phyloP scores from a whole-genome alignment of 2,888 invertebrate species.

The Diogma glabrata region DNA sequence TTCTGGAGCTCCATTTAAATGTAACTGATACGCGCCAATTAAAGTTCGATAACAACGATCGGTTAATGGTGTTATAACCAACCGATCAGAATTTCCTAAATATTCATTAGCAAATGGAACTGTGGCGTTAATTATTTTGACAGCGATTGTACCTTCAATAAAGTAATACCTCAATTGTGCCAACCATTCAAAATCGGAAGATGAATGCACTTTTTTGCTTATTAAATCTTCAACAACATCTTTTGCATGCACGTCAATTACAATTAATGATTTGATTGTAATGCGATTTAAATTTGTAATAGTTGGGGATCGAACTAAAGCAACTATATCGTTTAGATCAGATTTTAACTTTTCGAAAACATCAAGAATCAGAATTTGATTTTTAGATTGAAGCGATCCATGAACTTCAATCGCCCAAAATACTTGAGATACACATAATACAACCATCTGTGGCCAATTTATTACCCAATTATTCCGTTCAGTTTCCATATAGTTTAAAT shows the following conservation, averaged over 20 bases:
- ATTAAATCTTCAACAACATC: conserved; percentile 50
- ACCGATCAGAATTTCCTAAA: conserved; percentile 52
- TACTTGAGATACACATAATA: conserved; percentile 47
- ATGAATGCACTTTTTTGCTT: conserved; percentile 39
- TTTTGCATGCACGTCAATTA: conserved; percentile 59
- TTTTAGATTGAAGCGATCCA: conserved; percentile 37
- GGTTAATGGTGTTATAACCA: conserved; percentile 47
- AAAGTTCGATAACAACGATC: conserved; percentile 59
- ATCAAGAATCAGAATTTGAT: conserved; percentile 35
- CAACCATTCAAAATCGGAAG: conserved; percentile 58
- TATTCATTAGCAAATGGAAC: conserved; percentile 63
- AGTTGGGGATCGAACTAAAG: conserved; percentile 44
- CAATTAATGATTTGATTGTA: conserved; percentile 55
- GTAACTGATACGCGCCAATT: conserved; percentile 57
- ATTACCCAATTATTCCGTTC: conserved; percentile 43
- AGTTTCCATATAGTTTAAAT: conserved; percentile 31
- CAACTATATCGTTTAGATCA: conserved; percentile 44
- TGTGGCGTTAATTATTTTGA: conserved; percentile 54
- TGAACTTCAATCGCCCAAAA: conserved; percentile 56
- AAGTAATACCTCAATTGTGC: conserved; percentile 61
- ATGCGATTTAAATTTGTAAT: conserved; percentile 46
- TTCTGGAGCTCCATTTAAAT: conserved; percentile 56
- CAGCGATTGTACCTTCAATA: conserved; percentile 42
- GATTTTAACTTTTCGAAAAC: conserved; percentile 37
- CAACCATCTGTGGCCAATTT: conserved; percentile 52